Base-by-base conservation (phyloP, 2,888 invertebrate genomes). In the Drosophila barbarae region DNA sequence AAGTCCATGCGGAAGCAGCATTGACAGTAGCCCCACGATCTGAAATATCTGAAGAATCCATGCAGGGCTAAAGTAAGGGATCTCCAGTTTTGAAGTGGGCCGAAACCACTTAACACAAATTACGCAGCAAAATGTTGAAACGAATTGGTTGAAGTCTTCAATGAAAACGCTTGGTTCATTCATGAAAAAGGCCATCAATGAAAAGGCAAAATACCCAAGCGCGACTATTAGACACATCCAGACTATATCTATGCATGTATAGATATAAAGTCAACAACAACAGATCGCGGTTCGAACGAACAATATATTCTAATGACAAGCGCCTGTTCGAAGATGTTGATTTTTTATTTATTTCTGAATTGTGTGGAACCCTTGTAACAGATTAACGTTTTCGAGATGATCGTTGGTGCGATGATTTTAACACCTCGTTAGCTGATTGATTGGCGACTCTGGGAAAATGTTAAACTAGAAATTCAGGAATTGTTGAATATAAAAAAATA, bases 21-120 rank as follows among this genome's bases (percentile, higher is more conserved):
- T 30, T 12, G 55, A 30, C 47, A 32, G 59, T 55, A 30, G 58
- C 44, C 35, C 30, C 30, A 8, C 35, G 54, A 26, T 26, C 26
- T 26, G 26, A 23, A 41, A 10, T 6, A 34, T 39, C 52, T 7
- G 13, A 39, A 23, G 38, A 23, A 35, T 44, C 26, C 46, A 44
- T 42, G 67, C 39, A 61, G 55, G 44, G 50, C 55, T 36, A 15
- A 50, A 51, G 63, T 34, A 53, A 50, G 38, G 38, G 21, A 15
- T 44, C 26, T 47, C 47, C 28, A 39, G 73, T 76, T 75, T 73
- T 80, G 71, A 84, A 78, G 83, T 74, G 74, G 87, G 86, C 76
- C 77, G 85, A 65, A 85, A 86, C 87, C 87, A 87, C 87, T 87
- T 87, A 87, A 87, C 84, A 81, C 85, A 78, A 84, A 86, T 87